Evolutionary conservation across 2,888 invertebrate genomes (phyloP).

Genomic region (Melikaiella ostensackeni): DNA sequence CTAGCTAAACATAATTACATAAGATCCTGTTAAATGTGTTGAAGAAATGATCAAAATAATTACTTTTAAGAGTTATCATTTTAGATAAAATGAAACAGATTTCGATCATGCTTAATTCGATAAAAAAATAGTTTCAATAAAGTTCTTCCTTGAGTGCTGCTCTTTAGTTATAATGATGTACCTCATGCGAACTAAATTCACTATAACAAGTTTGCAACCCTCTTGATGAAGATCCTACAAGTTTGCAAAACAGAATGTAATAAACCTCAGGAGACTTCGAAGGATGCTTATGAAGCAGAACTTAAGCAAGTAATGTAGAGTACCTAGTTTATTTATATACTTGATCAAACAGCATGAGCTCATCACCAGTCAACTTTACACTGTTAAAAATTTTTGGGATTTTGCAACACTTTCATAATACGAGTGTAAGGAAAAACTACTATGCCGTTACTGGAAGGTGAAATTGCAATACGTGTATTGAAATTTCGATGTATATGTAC

Average conservation of each 20-base stretch:
- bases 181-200: neutral
- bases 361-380: neutral
- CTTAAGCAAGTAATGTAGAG: neutral
- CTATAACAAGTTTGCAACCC: constrained; percentile 1
- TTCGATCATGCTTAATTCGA: neutral
- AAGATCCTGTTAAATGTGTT: neutral
- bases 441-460: too few species aligned
- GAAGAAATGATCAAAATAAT: neutral
- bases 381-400: too few species aligned
- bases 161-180: neutral
- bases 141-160: neutral
- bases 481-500: too few species aligned
- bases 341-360: neutral
- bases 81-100: neutral
- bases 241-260: neutral
- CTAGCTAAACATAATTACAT: too few species aligned
- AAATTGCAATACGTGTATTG: too few species aligned
- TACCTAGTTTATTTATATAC: neutral
- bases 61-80: neutral
- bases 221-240: neutral
- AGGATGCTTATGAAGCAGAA: neutral
- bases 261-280: neutral
- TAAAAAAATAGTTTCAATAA: neutral
- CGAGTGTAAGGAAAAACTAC: too few species aligned
- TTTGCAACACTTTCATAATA: too few species aligned